Conservation (phyloP, 2,797 vertebrate species). For the Pampus argenteus region DNA sequence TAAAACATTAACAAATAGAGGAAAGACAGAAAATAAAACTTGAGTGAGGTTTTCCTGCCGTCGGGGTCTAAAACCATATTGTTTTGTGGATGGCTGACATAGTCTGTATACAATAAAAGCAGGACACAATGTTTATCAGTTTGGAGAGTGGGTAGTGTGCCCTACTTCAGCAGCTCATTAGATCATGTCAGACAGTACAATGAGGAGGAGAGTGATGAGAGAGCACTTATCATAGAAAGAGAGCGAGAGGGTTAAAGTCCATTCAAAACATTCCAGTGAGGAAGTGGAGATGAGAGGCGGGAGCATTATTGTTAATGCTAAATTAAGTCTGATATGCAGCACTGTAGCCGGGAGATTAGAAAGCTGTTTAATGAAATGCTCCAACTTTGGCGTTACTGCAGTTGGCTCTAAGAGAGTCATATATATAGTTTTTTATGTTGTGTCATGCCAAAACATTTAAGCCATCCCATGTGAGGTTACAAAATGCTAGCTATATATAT, state of each 20-base stretch:
- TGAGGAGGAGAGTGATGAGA: slow-evolving; percentile 52
- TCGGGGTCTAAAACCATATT: not conserved
- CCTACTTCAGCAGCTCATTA: slow-evolving; percentile 51
- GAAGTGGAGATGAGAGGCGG: slow-evolving; percentile 36
- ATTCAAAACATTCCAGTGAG: slow-evolving; percentile 48
- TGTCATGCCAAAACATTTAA: not conserved
- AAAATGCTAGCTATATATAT: no score
- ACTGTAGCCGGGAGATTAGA: slow-evolving; percentile 24
- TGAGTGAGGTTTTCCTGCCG: not conserved
- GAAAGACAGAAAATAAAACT: not conserved
- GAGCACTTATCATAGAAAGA: slow-evolving; percentile 33
- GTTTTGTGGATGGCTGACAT: slow-evolving; percentile 7
- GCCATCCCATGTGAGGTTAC: no score
- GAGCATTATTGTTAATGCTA: slow-evolving; percentile 45
- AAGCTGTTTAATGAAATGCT: slow-evolving; percentile 28
- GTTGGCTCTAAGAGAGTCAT: not conserved
- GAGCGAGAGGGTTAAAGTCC: slow-evolving; percentile 31
- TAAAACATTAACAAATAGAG: not conserved
- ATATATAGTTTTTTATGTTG: not conserved
- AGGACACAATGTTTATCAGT: slow-evolving; percentile 22
- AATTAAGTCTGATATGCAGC: slow-evolving; percentile 52
- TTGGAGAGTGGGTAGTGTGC: slow-evolving; percentile 36
- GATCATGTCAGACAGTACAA: slow-evolving; percentile 31
- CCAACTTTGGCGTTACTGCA: not conserved
- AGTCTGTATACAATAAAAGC: slow-evolving; percentile 18